Evolutionary conservation across 2,888 invertebrate genomes (phyloP).

Genomic region (Eupithecia subfuscata): DNA sequence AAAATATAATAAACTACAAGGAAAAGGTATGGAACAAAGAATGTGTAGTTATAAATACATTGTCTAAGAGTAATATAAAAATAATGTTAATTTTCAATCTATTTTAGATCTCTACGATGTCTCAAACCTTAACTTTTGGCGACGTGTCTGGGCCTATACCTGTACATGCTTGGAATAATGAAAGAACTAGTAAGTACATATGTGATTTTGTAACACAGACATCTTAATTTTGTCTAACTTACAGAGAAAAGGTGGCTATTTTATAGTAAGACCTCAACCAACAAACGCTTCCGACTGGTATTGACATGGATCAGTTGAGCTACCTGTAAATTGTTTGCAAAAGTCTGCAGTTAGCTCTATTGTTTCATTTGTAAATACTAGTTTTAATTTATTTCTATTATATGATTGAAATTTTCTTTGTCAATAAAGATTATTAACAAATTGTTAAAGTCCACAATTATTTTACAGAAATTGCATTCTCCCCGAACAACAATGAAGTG

Average conservation of each 20-base stretch:
- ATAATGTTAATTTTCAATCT: not conserved
- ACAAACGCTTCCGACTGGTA: too few species aligned
- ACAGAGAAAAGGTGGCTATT: not conserved
- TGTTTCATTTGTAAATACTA: too few species aligned
- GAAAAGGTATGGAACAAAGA: not conserved
- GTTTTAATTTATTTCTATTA: too few species aligned
- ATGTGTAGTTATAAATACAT: not conserved
- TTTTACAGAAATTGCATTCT: constrained; percentile 93
- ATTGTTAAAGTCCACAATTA: not conserved
- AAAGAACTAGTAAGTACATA: constrained; percentile 92
- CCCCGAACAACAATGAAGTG: constrained; percentile 98
- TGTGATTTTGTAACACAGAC: not conserved
- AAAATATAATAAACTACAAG: not conserved
- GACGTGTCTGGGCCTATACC: constrained; percentile 94
- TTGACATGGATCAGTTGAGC: too few species aligned
- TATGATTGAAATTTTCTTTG: too few species aligned
- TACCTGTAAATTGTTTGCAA: too few species aligned
- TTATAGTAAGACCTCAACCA: not conserved
- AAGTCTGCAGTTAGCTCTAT: too few species aligned
- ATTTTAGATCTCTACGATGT: constrained; percentile 82
- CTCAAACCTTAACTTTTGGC: constrained; percentile 94
- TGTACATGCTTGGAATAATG: constrained; percentile 99
- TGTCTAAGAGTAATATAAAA: not conserved
- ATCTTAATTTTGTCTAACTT: not conserved
- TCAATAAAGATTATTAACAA: too few species aligned